Percentiles rank a stretch among this genome's conserved stretches.
Evolutionary conservation across 2,888 invertebrate species (phyloP).

Genomic region (Leptinotarsa rubiginosa): DNA sequence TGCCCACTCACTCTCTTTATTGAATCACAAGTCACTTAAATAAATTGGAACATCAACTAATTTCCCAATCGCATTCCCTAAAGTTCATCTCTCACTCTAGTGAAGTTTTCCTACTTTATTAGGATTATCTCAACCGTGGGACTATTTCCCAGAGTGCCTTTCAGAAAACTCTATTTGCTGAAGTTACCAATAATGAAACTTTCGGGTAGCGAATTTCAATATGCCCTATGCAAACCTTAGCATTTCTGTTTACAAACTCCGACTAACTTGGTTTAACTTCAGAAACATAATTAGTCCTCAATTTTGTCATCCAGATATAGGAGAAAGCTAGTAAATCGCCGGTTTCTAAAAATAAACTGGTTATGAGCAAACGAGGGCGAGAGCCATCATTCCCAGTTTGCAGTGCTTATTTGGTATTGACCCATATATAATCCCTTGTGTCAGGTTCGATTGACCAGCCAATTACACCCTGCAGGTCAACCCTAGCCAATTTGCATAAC

Average conservation of each 20-base stretch:
- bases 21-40: conserved; percentile 8
- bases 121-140: conserved; percentile 6
- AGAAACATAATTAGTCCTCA: conserved; percentile 11
- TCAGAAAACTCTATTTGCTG: conserved; percentile 14
- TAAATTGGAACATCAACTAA: conserved; percentile 3
- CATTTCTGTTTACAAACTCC: conserved; percentile 12
- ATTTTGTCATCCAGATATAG: not conserved
- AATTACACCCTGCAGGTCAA: not conserved
- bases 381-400: not conserved
- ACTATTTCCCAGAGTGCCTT: not conserved
- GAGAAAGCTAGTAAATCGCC: not conserved
- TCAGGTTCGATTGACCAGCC: conserved; percentile 8
- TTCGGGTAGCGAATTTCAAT: conserved; percentile 7
- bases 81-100: conserved; percentile 4
- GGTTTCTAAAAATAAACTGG: conserved; percentile 17
- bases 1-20: not conserved
- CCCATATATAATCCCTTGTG: conserved; percentile 13
- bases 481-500: not conserved
- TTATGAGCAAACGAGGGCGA: not conserved
- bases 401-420: conserved; percentile 15
- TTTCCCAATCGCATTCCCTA: conserved; percentile 6
- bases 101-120: conserved; percentile 4
- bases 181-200: conserved; percentile 14
- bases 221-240: conserved; percentile 1
- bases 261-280: conserved; percentile 3